Evolutionary conservation across 2,888 invertebrate genomes (phyloP), one percentile per base, ranked within the genome.

Genomic region (Melinaea marsaeus): DNA sequence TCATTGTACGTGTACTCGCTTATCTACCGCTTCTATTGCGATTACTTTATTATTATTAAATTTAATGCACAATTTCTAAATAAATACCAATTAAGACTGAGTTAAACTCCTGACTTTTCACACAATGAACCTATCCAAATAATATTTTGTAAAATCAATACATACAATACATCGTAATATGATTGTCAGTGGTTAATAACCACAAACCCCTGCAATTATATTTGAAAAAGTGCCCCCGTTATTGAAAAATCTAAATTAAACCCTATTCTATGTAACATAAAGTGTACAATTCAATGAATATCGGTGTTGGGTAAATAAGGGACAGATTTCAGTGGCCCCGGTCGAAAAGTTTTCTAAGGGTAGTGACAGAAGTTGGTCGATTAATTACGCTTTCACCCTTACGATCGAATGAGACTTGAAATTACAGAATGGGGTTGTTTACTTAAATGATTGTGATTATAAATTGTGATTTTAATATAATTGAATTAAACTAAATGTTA

Each of bases 381-480:
- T 87, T 86, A 88, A 88, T 88, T 87, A 85, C 80, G 79, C 80
- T 82, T 81, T 81, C 83, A 81, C 85, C 85, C 81, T 83, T 83
- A 77, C 72, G 75, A 76, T 78, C 77, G 77, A 80, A 79, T 75
- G 74, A 75, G 75, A 70, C 72, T 74, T 72, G 73, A 75, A 79
- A 79, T 82, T 79, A 77, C 75, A 71, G 74, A 77, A 75, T 68
- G 74, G 74, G 72, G 73, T 71, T 75, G 74, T 79, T 81, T 79
- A 78, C 77, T 77, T 79, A 76, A 80, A 80, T 77, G 73, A 79
- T 79, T 80, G 75, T 72, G 75, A 79, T 79, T 72, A 74, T 74
- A 72, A 66, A 68, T 69, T 65, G 66, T 69, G 66, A 71, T 69
- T 70, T 65, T 62, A 62, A 51, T 51, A 32, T 66, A 65, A 69